phyloP scores from a whole-genome alignment of 2,113 vertebrate genomes.

The Scopus umbretta region DNA sequence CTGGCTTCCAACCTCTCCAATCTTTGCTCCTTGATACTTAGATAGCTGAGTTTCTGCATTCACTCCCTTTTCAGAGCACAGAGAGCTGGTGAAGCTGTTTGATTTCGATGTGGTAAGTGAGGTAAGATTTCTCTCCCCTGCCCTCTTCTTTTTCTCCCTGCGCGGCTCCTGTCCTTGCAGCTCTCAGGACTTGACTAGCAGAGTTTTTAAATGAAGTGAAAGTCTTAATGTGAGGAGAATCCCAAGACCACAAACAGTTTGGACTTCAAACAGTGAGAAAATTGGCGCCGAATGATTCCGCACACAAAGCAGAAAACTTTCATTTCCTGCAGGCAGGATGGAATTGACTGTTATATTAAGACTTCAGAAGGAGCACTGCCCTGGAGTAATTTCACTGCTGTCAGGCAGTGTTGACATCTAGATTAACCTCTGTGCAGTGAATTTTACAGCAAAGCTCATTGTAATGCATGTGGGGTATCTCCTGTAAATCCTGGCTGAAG shows the following conservation, averaged over 20 bases:
- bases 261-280: conserved; percentile 76
- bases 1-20: not conserved
- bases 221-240: conserved; percentile 73
- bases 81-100: not conserved
- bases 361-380: conserved; percentile 75
- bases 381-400: conserved; percentile 75
- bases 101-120: not conserved
- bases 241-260: conserved; percentile 72
- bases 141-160: not conserved
- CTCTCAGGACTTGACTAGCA: conserved; percentile 29
- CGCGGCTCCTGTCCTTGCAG: not conserved
- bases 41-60: not conserved
- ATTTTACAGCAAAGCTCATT: conserved; percentile 68
- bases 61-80: not conserved
- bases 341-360: conserved; percentile 78
- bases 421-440: conserved; percentile 77
- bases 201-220: conserved; percentile 33
- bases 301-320: conserved; percentile 77
- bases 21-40: not conserved
- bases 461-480: conserved; percentile 62
- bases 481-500: conserved; percentile 57
- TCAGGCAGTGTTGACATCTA: conserved; percentile 76
- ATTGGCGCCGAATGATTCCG: conserved; percentile 70
- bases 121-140: not conserved
- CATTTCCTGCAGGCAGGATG: conserved; percentile 76